Percentiles rank a stretch among this genome's conserved stretches.
These are phyloP conservation scores for Aphidius gifuensis DNA, from an alignment of 1,140 invertebrate species.

Conservation along the genomic window DNA sequence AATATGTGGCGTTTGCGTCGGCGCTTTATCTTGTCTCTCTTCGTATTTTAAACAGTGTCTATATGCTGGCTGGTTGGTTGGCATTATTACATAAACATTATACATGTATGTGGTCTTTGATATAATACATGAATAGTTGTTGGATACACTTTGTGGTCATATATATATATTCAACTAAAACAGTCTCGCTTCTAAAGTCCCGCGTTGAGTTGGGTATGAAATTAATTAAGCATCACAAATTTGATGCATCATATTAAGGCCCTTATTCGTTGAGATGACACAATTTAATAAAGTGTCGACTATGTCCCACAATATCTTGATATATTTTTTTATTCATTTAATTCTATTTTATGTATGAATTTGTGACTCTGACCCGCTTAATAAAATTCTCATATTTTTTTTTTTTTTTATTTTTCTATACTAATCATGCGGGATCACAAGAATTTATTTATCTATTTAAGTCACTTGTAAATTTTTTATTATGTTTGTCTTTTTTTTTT, in stretches of 20 bases:
- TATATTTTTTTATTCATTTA: background rate
- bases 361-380: constrained; percentile 11
- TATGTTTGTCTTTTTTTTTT: constrained; percentile 15
- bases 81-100: background rate
- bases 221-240: constrained; percentile 49
- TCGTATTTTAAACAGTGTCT: too few species aligned
- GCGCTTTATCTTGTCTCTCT: constrained; percentile 18
- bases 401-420: constrained; percentile 3
- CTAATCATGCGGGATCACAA: background rate
- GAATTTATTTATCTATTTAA: background rate
- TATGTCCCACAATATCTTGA: too few species aligned
- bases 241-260: constrained; percentile 47
- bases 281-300: constrained; percentile 42
- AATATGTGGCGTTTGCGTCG: constrained; percentile 38
- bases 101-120: background rate
- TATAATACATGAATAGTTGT: constrained; percentile 6
- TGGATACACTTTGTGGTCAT: background rate
- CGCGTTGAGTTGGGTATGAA: constrained; percentile 20
- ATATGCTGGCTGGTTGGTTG: too few species aligned
- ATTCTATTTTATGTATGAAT: constrained; percentile 4
- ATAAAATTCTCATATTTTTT: background rate
- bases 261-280: constrained; percentile 46
- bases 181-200: background rate
- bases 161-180: background rate
- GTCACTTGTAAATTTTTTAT: background rate